Conservation (phyloP, 2,888 invertebrate genomes). For the Temnothorax rugatulus region DNA sequence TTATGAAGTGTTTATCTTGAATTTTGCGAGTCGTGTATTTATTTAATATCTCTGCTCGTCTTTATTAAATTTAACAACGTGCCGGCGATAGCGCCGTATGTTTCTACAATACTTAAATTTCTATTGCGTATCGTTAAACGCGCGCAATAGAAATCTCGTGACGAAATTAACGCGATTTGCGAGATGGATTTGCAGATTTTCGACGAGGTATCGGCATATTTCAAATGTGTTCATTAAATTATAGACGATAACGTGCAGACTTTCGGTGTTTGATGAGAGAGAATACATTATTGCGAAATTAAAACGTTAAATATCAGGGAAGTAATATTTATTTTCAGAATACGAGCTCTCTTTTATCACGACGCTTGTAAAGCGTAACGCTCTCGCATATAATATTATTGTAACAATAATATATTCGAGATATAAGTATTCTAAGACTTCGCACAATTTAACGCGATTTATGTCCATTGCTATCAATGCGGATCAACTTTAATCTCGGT, state of each 20-base stretch:
- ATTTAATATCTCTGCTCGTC: conserved; percentile 28
- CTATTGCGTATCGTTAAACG: neutral
- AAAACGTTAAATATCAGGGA: conserved; percentile 33
- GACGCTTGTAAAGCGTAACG: neutral
- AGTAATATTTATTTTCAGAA: conserved; percentile 52
- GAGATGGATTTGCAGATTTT: conserved; percentile 11
- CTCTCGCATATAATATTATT: conserved; percentile 3
- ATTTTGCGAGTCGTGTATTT: conserved; percentile 40
- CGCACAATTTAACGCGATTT: neutral
- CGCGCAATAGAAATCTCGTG: neutral
- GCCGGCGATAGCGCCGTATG: neutral
- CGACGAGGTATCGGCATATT: conserved; percentile 27
- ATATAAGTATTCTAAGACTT: conserved; percentile 22
- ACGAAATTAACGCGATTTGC: neutral
- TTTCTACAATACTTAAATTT: conserved; percentile 6
- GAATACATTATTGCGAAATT: conserved; percentile 19
- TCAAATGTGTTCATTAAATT: conserved; percentile 57
- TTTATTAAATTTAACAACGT: conserved; percentile 16
- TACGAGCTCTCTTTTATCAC: conserved; percentile 36
- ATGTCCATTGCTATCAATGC: neutral
- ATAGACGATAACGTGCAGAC: conserved; percentile 22
- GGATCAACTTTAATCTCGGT: neutral
- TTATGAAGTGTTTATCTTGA: conserved; percentile 42
- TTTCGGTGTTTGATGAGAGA: conserved; percentile 38
- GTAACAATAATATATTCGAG: conserved; percentile 5